These are phyloP conservation scores for Andrena haemorrhoa DNA, from an alignment of 2,888 invertebrate species.

Conservation along the genomic window DNA sequence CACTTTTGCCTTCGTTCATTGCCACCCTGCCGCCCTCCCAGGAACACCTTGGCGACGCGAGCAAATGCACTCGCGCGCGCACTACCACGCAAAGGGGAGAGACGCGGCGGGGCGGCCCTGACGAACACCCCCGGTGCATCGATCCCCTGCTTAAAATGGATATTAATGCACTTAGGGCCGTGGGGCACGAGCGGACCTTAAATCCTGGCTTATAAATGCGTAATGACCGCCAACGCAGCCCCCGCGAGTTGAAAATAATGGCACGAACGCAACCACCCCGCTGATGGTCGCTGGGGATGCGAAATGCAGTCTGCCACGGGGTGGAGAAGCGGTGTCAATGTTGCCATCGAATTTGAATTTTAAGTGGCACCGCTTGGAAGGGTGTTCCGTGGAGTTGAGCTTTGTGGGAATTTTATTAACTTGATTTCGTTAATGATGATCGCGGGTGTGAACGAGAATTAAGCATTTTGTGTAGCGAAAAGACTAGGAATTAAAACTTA, in stretches of 20 bases:
- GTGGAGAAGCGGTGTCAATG: constrained; percentile 67
- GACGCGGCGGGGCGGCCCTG: constrained; percentile 13
- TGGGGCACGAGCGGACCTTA: constrained; percentile 75
- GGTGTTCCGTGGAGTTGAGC: background rate
- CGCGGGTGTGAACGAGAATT: background rate
- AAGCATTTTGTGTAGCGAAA: background rate
- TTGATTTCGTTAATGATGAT: background rate
- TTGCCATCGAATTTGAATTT: constrained; percentile 34
- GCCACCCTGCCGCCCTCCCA: background rate
- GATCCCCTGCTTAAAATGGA: constrained; percentile 75
- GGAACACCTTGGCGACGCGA: constrained; percentile 24
- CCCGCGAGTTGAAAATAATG: constrained; percentile 43
- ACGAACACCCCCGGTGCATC: constrained; percentile 49
- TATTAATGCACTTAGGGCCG: constrained; percentile 77
- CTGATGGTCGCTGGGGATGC: constrained; percentile 32
- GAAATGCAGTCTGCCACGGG: constrained; percentile 41
- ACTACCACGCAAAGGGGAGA: constrained; percentile 4
- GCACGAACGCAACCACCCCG: constrained; percentile 38
- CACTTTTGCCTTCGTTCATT: constrained; percentile 13
- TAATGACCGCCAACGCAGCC: constrained; percentile 74
- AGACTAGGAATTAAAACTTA: no score
- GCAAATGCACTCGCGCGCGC: constrained; percentile 29
- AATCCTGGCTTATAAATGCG: constrained; percentile 80
- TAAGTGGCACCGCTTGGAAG: constrained; percentile 13
- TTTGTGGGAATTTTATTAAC: constrained; percentile 10